Percentiles rank a stretch among this genome's conserved stretches.
phyloP scores from a whole-genome alignment of 2,113 vertebrate genomes.

The Megaceryle maxima region DNA sequence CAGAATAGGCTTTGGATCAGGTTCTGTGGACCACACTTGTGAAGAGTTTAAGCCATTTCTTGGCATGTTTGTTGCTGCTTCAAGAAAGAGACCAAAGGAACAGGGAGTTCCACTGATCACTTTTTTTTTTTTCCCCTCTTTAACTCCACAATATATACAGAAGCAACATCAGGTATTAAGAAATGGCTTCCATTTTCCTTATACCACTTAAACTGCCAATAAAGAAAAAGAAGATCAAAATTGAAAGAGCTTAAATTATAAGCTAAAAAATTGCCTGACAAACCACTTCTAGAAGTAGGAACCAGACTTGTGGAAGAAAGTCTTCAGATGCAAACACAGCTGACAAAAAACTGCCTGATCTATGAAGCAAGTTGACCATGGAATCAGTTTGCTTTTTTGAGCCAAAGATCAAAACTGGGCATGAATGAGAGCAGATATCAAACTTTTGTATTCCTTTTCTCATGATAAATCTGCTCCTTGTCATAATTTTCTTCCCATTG shows the following conservation, averaged over 20 bases:
- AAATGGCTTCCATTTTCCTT: neutral
- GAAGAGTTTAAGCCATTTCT: neutral
- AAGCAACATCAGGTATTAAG: neutral
- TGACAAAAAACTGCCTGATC: neutral
- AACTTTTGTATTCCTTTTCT: neutral
- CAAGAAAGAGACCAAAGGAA: neutral
- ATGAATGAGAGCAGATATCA: neutral
- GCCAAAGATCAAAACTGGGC: neutral
- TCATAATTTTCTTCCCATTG: neutral
- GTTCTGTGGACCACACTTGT: neutral
- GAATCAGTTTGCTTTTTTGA: neutral
- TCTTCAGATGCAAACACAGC: neutral
- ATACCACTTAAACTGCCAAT: neutral
- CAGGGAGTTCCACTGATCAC: neutral
- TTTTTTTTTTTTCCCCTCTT: neutral
- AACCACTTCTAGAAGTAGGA: neutral
- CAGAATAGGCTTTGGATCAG: neutral
- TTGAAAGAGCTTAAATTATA: neutral
- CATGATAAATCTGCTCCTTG: neutral
- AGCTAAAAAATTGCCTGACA: neutral
- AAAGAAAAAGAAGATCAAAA: neutral
- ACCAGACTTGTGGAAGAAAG: neutral
- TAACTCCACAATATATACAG: neutral
- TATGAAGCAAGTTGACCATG: neutral
- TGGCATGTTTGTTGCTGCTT: neutral